Base-by-base conservation (phyloP, 1,140 invertebrate genomes). In the Euura lappo region DNA sequence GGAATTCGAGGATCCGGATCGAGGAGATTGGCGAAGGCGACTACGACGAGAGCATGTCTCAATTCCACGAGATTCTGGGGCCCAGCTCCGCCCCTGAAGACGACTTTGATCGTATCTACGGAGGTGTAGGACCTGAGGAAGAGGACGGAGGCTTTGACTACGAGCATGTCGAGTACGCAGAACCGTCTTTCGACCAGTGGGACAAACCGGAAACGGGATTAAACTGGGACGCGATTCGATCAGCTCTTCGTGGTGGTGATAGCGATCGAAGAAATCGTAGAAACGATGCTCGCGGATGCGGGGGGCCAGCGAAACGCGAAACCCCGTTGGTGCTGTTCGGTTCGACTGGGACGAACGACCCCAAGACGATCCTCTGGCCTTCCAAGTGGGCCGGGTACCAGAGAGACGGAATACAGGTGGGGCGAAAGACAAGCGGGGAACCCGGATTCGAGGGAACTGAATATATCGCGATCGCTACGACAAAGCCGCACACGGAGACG, bases 61-160 rank as follows among this genome's bases (percentile, higher is more conserved):
- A 65, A 4, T 67, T 66, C 65, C 68, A 73, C 47, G 43, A 11
- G 45, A 64, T 43, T 13, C 8, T 67, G 42, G 69, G 44, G 6
- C 67, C 69, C 5, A 71, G n/a, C n/a, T 44, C 7, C 2, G 71
- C 47, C 8, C 7, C 67, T 4, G 45, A 5, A 10, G 72, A 73
- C 10, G 46, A 71, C 8, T 74, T 74, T 47, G 73, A 74, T 46
- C 73, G 71, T n/a, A 74, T 74, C 64, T 74, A 74, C 51, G 73
- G 71, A 10, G 66, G 69, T 13, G 44, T 74, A 11, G 73, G 68
- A 2, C 44, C 69, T 44, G 73, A 74, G 5, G 73, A 74, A 13
- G 73, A 45, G 1, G 73, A 74, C 44, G 28, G 28, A 28, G 28
- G 28, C 28, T 28, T 28, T 28, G 28, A 28, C 28, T 28, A 28